A percentile compares a stretch with the other conserved stretches of the same genome.
phyloP scores from a whole-genome alignment of 2,888 invertebrate genomes.

The Drosophila suboccidentalis region DNA sequence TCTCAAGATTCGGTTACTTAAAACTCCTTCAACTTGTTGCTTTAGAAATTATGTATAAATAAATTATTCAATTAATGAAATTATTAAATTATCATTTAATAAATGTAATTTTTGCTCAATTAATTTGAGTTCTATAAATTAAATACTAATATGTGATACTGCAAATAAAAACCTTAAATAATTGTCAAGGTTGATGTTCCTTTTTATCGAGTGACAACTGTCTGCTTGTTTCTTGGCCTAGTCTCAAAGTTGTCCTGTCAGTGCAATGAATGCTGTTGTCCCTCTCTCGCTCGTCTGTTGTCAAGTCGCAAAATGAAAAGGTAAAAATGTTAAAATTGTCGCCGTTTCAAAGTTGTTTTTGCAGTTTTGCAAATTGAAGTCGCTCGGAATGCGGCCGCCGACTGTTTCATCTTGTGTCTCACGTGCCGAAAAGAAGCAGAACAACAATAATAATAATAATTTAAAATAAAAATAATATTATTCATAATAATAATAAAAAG shows the following conservation, averaged over 20 bases:
- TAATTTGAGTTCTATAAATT: too few species aligned
- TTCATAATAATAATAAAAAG: background rate
- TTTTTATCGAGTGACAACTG: slow-evolving; percentile 3
- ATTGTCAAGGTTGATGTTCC: slow-evolving; percentile 4
- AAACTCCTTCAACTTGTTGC: too few species aligned
- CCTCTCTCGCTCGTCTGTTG: slow-evolving; percentile 4
- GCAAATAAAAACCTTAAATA: background rate
- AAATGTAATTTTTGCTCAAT: too few species aligned
- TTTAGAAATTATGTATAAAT: too few species aligned
- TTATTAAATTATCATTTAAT: too few species aligned
- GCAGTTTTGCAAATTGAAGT: slow-evolving; percentile 48
- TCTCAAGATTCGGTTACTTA: too few species aligned
- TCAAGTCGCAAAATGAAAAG: background rate
- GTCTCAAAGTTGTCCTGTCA: slow-evolving; percentile 10
- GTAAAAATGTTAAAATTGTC: slow-evolving; percentile 21
- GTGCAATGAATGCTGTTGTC: background rate
- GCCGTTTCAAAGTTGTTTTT: slow-evolving; percentile 27
- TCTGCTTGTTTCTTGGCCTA: slow-evolving; percentile 1
- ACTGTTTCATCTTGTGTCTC: slow-evolving; percentile 34
- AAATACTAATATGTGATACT: too few species aligned
- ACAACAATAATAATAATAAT: slow-evolving; percentile 1
- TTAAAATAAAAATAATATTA: background rate
- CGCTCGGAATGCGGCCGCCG: slow-evolving; percentile 49
- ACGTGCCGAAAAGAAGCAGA: slow-evolving; percentile 41
- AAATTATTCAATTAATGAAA: too few species aligned